Base-by-base conservation (phyloP, 2,113 vertebrate species). In the Procavia capensis region DNA sequence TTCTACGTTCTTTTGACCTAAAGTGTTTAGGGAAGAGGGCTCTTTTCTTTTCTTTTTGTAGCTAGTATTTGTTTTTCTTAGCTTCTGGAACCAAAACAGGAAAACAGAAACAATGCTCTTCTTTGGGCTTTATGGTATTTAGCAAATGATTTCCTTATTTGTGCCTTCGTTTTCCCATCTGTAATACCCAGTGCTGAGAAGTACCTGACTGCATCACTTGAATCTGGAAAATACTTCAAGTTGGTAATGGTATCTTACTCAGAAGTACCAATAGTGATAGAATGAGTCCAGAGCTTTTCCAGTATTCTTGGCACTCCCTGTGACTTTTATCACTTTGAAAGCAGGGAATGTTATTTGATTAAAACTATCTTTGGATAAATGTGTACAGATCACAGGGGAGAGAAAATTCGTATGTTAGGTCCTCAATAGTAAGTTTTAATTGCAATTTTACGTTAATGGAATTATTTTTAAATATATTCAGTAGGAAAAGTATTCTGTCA, bases 81-180 rank as follows among this genome's bases (percentile, higher is more conserved):
- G 45, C 20, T 96, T 95, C 39, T n/a, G 88, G 80, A 96, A 93
- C 31, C 63, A 84, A 83, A 90, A 36, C 39, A 87, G 34, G 20
- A 10, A 85, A 68, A 17, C 10, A 78, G 54, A 22, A 93, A 47
- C 47, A 45, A 25, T 94, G 66, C 6, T 95, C 24, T 95, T 70
- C 36, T 76, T 31, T 86, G 45, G 81, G 41, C 13, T 90, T 90
- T 88, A 16, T 70, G 59, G 90, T 36, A 74, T 88, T 97, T 93
- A 29, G 20, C 61, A 93, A 80, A 80, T 86, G 25, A 50, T 96
- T 96, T 27, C n/a, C 25, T 94, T 82, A 50, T 64, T 72, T 92
- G 59, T 91, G 59, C 17, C 34, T 87, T 93, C 93, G 81, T 90
- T 92, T 95, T 82, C 39, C 36, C 43, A 19, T 97, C 31, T 88